phyloP scores from a whole-genome alignment of 2,888 invertebrate genomes.

The Oegoconia quadripuncta region DNA sequence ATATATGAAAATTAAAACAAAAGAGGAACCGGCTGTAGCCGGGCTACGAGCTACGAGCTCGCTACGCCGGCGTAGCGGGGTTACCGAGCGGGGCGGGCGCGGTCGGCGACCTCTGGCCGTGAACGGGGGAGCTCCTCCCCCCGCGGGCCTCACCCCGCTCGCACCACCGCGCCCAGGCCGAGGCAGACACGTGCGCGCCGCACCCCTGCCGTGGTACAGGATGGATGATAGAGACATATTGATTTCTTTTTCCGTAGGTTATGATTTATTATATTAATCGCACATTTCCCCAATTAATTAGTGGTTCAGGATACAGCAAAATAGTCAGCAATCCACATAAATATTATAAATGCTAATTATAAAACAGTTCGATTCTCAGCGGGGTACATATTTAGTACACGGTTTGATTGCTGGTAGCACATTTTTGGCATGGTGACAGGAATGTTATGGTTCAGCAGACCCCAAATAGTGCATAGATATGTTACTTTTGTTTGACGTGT shows the following conservation, averaged over 20 bases:
- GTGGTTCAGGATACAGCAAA: too few relatives aligned
- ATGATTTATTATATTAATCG: background rate
- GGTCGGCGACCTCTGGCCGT: conserved; percentile 79
- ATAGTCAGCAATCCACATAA: too few relatives aligned
- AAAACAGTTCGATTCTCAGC: too few relatives aligned
- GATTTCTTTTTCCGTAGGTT: background rate
- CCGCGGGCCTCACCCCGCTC: conserved; percentile 29
- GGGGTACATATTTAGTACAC: too few relatives aligned
- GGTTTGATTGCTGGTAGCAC: too few relatives aligned
- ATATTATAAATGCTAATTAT: too few relatives aligned
- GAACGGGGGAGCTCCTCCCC: conserved; percentile 69
- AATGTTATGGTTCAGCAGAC: too few relatives aligned
- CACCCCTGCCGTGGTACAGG: conserved; percentile 34
- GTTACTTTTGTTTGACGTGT: too few relatives aligned
- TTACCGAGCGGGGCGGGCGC: conserved; percentile 71
- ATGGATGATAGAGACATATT: conserved; percentile 12
- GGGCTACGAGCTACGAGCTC: background rate
- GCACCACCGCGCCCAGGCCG: conserved; percentile 23
- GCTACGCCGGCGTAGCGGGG: conserved; percentile 49
- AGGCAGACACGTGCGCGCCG: conserved; percentile 52
- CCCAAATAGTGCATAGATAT: too few relatives aligned
- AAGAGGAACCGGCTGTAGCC: conserved; percentile 52
- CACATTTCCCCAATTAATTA: too few relatives aligned
- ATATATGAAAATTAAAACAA: conserved; percentile 50
- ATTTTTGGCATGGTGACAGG: too few relatives aligned